Conservation (phyloP, 2,888 invertebrate species). For the Norana najaformis region DNA sequence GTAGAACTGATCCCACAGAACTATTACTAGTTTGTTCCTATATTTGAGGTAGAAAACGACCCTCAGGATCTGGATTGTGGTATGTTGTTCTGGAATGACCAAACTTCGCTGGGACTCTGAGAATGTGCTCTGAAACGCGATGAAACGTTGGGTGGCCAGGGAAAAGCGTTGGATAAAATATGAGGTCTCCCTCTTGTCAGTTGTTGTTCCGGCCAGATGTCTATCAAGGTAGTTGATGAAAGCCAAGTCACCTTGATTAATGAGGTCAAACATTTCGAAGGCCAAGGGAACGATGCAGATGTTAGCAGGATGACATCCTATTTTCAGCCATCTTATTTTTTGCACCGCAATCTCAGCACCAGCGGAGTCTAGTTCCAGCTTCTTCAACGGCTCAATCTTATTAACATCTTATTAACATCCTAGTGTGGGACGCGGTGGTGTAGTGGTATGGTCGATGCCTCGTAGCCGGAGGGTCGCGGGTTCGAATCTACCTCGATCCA, state of each 20-base stretch:
- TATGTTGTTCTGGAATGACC: background rate
- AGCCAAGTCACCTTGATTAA: background rate
- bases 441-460: no score
- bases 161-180: background rate
- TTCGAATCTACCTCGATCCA: no score
- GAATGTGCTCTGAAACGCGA: background rate
- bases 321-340: background rate
- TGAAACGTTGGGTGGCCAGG: background rate
- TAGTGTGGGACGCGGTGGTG: no score
- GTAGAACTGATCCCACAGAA: background rate
- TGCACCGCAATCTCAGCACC: background rate
- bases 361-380: background rate
- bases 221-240: background rate
- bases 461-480: no score
- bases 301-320: background rate
- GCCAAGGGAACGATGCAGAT: background rate
- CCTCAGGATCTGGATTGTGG: no score
- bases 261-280: no score
- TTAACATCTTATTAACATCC: no score
- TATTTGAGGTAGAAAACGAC: background rate
- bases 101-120: background rate
- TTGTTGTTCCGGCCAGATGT: background rate
- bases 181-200: background rate
- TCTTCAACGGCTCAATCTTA: background rate
- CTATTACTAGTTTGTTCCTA: background rate